Base-by-base conservation (phyloP, 2,888 invertebrate genomes). In the Ellobium chinense region DNA sequence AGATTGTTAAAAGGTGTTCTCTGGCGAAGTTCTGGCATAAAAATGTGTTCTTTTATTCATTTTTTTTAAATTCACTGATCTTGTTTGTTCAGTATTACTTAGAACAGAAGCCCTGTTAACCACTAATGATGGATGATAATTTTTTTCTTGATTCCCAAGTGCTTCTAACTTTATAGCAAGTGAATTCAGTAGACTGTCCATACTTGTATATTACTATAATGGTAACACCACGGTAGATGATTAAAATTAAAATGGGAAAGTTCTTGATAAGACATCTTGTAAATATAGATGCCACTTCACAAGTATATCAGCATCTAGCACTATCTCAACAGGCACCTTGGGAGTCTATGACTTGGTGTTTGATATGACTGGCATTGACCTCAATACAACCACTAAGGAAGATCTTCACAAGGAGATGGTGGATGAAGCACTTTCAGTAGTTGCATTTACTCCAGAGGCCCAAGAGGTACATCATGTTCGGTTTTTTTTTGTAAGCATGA, bases 351-450 rank as follows among this genome's bases (percentile, higher is more conserved):
- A 91, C 34, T 84, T 92, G 14, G 89, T 92, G 31, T 87, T 87
- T 85, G 91, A 92, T 46, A 68, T 91, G 83, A 91, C 92, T 63
- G 92, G 92, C 29, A 89, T 91, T 72, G 91, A 92, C 84, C 82
- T 92, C 24, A 84, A 83, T 27, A 85, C 88, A 31, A 89, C 90
- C 60, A 88, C 86, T 4, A 91, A 90, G 77, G 91, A 91, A 74
- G 91, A 92, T 70, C 87, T 92, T 2, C 88, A 89, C 72, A 90
- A 88, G 81, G 90, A 91, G 54, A 88, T 79, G 68, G 68, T 80
- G 21, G 91, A 92, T 60, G 84, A 85, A 31, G 88, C 89, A 1
- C 82, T 89, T 12, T 91, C 91, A 12, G 89, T 87, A 5, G 86
- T 89, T 58, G 82, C 83, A 36, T 88, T 89, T 81, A 86, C 89